These are phyloP conservation scores for Notamacropus eugenii DNA, from an alignment of 2,797 vertebrate genomes.

Conservation along the genomic window DNA sequence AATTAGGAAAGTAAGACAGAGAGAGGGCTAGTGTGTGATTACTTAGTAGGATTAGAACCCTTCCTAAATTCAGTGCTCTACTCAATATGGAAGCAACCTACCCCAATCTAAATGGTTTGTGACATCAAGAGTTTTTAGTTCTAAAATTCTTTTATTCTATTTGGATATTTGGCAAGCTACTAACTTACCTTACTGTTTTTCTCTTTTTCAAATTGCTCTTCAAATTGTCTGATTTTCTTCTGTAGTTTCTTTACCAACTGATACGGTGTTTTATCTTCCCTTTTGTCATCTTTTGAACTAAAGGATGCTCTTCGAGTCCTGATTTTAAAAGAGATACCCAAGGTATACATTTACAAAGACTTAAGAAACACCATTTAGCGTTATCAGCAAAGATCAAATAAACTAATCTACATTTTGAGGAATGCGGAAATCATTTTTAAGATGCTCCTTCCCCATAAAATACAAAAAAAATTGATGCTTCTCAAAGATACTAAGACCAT, in stretches of 20 bases:
- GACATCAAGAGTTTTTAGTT: not conserved
- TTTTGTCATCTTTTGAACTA: slow-evolving; percentile 93
- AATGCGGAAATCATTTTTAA: not conserved
- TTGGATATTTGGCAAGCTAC: not conserved
- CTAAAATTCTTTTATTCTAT: not conserved
- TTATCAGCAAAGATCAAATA: not conserved
- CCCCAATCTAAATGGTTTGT: not conserved
- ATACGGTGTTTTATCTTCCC: slow-evolving; percentile 92
- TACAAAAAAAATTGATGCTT: not conserved
- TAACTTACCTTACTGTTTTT: slow-evolving; percentile 93
- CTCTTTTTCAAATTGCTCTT: slow-evolving; percentile 98
- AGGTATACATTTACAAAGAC: slow-evolving; percentile 32
- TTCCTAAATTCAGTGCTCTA: not conserved
- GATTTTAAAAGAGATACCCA: slow-evolving; percentile 65
- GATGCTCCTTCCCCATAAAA: not conserved
- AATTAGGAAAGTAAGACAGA: not conserved
- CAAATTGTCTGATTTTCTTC: slow-evolving; percentile 98
- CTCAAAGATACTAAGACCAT: not conserved
- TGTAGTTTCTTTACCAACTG: slow-evolving; percentile 98
- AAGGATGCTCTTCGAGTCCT: slow-evolving; percentile 95
- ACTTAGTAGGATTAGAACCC: not conserved
- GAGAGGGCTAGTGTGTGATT: not conserved
- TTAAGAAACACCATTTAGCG: not conserved
- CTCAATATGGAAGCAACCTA: not conserved
- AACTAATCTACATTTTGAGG: not conserved